Conservation (phyloP, 2,113 vertebrate species). For the Aramus guarauna region DNA sequence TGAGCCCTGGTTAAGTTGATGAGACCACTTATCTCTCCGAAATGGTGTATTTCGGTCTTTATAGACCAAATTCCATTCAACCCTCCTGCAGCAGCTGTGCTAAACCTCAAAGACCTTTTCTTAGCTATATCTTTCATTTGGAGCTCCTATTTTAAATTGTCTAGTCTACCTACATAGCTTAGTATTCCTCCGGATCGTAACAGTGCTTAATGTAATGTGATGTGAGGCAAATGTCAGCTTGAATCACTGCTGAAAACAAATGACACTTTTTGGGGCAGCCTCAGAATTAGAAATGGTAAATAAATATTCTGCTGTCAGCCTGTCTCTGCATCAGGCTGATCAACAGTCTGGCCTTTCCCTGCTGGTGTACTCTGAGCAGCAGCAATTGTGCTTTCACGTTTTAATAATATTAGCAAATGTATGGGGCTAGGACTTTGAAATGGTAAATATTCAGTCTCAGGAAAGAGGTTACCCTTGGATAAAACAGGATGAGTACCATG, state of each 20-base stretch:
- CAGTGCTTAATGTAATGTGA: not conserved
- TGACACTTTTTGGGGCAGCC: not conserved
- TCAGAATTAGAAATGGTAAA: slow-evolving; percentile 5
- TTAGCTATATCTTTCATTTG: not conserved
- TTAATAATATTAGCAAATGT: slow-evolving; percentile 21
- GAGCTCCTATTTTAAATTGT: not conserved
- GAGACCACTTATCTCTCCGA: not conserved
- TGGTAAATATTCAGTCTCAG: not conserved
- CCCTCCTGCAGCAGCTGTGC: not conserved
- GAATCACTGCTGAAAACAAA: slow-evolving; percentile 13
- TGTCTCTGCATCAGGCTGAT: not conserved
- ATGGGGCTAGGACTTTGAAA: not conserved
- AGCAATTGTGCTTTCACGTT: not conserved
- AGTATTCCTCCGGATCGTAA: not conserved
- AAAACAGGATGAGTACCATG: not conserved
- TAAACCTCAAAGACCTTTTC: not conserved
- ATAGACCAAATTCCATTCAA: not conserved
- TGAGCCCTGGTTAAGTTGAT: not conserved
- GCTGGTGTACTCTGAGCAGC: not conserved
- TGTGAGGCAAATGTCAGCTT: not conserved
- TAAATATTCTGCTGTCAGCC: slow-evolving; percentile 6
- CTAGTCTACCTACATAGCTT: not conserved
- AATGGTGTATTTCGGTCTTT: not conserved
- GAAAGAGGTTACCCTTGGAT: not conserved
- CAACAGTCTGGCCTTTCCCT: not conserved